phyloP scores from a whole-genome alignment of 2,113 vertebrate genomes.

The Spea multiplicata region DNA sequence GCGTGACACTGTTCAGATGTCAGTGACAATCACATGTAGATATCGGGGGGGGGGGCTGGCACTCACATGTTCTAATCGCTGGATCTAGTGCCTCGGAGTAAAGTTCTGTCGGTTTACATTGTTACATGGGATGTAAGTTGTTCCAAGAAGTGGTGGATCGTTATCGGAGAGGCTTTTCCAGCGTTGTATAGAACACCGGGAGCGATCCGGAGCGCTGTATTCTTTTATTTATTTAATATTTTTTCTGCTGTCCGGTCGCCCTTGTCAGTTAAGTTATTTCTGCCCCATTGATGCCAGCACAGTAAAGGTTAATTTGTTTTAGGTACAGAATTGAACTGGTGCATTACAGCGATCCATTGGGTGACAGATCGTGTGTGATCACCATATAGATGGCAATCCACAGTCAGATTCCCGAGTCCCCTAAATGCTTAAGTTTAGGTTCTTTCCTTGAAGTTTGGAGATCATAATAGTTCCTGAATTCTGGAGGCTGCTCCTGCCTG shows the following conservation, averaged over 20 bases:
- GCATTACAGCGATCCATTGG: background rate
- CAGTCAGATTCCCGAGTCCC: background rate
- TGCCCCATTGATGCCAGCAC: background rate
- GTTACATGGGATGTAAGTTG: background rate
- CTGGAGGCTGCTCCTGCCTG: background rate
- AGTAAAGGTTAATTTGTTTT: too few species aligned
- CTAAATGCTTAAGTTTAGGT: conserved; percentile 5
- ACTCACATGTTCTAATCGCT: background rate
- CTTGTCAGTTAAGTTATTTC: background rate
- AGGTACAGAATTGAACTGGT: too few species aligned
- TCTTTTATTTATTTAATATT: background rate
- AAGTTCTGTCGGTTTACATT: conserved; percentile 34
- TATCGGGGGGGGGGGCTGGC: background rate
- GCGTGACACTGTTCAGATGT: too few species aligned
- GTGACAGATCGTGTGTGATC: conserved; percentile 10
- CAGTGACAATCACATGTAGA: too few species aligned
- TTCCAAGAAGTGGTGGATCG: conserved; percentile 13
- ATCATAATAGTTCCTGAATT: background rate
- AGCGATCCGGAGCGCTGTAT: background rate
- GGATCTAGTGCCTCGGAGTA: background rate
- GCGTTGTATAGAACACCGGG: background rate
- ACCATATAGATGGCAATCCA: too few species aligned
- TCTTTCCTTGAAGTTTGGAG: conserved; percentile 14
- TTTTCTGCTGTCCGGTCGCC: background rate
- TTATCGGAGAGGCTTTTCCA: too few species aligned